Evolutionary conservation across 2,113 vertebrate species (phyloP), one percentile per base, ranked within the genome.

Genomic region (Indicator indicator): DNA sequence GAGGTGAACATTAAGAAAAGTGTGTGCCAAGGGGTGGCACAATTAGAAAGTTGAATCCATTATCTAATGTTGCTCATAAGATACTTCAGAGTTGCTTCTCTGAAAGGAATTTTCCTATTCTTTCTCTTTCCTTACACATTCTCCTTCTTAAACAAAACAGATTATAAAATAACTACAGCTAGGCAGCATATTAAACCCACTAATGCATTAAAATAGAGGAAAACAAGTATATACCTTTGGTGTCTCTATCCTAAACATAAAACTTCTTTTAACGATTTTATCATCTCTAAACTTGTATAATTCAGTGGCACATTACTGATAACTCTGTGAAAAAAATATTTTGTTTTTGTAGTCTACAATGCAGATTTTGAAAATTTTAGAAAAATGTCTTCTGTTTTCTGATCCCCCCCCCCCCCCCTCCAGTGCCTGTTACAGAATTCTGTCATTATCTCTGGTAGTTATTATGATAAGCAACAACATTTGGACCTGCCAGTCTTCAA

Each of bases 41-140:
- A 95, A 60, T 38, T 32, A 91, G 92, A 88, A 75, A 88, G 19
- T 58, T 92, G 85, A 95, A 83, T 42, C 27, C 9, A 18, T 79
- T 83, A 59, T 36, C 58, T 74, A 36, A 74, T 46, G 46, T 17
- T 68, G 38, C 95, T 56, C 80, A 58, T 7, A 60, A 69, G 52
- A 64, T 46, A 86, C 69, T 86, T 93, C 56, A 70, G 59, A 36
- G 14, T 36, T 63, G 19, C 3, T 11, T 48, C 21, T 38, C 50
- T 3, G 1, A 83, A 83, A 54, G 15, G 2, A 38, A 38, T 40
- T 84, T 64, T 94, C 85, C 42, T 79, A 16, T 71, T 70, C 58
- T 50, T 68, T 65, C 42, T 16, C 15, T 44, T 52, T 72, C 13
- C 46, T 19, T 3, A 2, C 6, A 40, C 11, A 58, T 89, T 48